Conservation (phyloP, 2,113 vertebrate species). For the Nesoenas mayeri region DNA sequence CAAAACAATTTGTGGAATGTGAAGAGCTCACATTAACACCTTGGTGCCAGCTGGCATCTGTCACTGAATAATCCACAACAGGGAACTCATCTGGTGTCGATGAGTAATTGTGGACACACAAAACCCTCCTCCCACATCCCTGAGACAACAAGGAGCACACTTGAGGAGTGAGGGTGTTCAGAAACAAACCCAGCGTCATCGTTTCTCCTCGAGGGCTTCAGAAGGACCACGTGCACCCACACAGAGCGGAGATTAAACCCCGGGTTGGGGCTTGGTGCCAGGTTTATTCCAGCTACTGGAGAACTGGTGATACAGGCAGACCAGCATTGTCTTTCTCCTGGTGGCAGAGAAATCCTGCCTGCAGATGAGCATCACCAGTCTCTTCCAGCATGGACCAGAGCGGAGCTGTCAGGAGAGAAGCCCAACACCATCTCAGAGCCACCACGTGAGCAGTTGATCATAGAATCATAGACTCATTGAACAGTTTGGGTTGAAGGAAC, state of each 20-base stretch:
- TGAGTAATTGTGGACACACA: neutral
- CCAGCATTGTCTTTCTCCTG: neutral
- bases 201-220: neutral
- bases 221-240: neutral
- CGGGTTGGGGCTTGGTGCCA: rapidly evolving
- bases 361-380: neutral
- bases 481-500: no score
- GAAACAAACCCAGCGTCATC: neutral
- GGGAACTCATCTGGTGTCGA: neutral
- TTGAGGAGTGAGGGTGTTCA: neutral
- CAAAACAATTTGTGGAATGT: neutral
- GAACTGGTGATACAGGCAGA: neutral
- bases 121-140: neutral
- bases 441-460: rapidly evolving
- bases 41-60: neutral
- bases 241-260: neutral
- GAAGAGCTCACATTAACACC: neutral
- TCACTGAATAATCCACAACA: neutral
- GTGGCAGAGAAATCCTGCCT: neutral
- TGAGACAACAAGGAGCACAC: neutral
- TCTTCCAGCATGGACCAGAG: neutral
- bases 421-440: neutral
- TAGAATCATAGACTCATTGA: no score
- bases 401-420: neutral
- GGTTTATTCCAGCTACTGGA: neutral